phyloP scores from a whole-genome alignment of 2,888 invertebrate species.

The Idaea dimidiata region DNA sequence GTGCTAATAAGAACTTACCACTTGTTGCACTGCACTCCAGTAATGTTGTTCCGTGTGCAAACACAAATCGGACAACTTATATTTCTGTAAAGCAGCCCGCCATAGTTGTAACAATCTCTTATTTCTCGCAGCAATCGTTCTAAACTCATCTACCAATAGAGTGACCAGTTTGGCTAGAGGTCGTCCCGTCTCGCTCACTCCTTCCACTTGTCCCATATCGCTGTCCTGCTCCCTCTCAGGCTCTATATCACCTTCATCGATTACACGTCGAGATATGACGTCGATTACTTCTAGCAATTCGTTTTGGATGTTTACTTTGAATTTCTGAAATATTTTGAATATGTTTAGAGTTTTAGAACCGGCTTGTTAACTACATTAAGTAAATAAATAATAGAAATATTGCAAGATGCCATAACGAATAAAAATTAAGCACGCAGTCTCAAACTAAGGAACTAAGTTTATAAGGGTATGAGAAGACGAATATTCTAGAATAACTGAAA shows the following conservation, averaged over 20 bases:
- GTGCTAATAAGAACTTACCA: constrained; percentile 80
- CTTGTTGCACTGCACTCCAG: constrained; percentile 94
- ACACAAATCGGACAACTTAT: constrained; percentile 84
- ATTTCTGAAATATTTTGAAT: constrained; percentile 75
- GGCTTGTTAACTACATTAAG: too few species aligned
- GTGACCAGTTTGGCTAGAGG: constrained; percentile 59
- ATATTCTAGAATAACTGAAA: too few species aligned
- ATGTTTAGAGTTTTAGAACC: not conserved
- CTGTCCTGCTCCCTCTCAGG: constrained; percentile 53
- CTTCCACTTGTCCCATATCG: constrained; percentile 45
- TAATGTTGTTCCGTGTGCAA: constrained; percentile 86
- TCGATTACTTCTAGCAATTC: constrained; percentile 90
- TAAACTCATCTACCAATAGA: constrained; percentile 62
- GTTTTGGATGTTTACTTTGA: constrained; percentile 91
- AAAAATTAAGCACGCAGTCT: too few species aligned
- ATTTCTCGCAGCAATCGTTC: constrained; percentile 62
- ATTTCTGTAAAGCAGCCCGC: constrained; percentile 89
- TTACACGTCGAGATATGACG: constrained; percentile 88
- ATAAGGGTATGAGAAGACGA: too few species aligned
- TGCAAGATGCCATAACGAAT: too few species aligned
- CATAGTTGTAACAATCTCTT: constrained; percentile 89
- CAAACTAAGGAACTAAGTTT: too few species aligned
- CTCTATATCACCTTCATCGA: constrained; percentile 77
- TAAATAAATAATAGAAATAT: too few species aligned
- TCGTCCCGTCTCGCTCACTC: constrained; percentile 58